Conservation (phyloP, 2,113 vertebrate genomes). For the Pseudorasbora parva region DNA sequence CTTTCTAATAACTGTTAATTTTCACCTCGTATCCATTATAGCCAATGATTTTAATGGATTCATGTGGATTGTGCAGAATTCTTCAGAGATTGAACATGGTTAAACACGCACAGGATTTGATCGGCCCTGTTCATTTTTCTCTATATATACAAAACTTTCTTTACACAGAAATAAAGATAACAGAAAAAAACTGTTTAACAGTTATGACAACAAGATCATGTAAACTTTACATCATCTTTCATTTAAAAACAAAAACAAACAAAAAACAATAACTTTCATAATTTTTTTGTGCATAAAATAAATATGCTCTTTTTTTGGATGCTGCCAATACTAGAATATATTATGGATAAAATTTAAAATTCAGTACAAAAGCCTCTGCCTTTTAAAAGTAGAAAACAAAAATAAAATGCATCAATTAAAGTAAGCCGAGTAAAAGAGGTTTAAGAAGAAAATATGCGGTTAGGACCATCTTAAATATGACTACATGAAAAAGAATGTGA, state of each 20-base stretch:
- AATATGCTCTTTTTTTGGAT: conserved; percentile 77
- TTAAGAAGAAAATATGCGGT: conserved; percentile 8
- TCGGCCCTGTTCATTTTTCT: conserved; percentile 50
- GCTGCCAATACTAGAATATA: conserved; percentile 72
- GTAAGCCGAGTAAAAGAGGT: conserved; percentile 35
- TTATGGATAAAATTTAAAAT: conserved; percentile 70
- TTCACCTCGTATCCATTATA: not conserved
- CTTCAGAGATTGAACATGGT: not conserved
- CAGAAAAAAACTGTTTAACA: conserved; percentile 67
- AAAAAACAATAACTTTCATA: conserved; percentile 29
- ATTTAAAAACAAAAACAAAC: conserved; percentile 54
- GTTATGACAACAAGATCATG: conserved; percentile 67
- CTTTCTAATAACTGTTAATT: not conserved
- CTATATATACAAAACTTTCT: conserved; percentile 64
- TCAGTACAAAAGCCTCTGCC: conserved; percentile 72
- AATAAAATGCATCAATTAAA: conserved; percentile 42
- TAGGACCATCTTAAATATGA: conserved; percentile 51
- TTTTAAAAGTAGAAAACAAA: conserved; percentile 45
- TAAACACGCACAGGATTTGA: conserved; percentile 32
- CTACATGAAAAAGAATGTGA: conserved; percentile 47
- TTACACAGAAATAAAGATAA: conserved; percentile 68
- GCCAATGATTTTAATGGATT: not conserved
- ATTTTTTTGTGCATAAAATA: conserved; percentile 76
- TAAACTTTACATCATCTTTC: conserved; percentile 65
- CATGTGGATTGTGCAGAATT: conserved; percentile 6